A percentile compares a stretch with the other conserved stretches of the same genome.
phyloP scores from a whole-genome alignment of 2,888 invertebrate genomes.

The Seira sanloemensis region DNA sequence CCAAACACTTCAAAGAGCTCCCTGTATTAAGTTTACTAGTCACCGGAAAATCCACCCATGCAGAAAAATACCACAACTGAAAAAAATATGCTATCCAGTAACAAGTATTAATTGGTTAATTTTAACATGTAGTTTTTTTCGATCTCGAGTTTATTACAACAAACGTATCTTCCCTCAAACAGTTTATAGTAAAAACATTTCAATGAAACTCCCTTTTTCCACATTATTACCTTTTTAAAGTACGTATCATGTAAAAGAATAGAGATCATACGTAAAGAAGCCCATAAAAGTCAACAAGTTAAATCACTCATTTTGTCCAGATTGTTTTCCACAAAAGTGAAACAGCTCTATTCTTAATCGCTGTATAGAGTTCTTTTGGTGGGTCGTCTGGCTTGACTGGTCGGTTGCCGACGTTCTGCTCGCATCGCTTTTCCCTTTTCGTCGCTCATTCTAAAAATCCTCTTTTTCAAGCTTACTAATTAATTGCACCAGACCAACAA shows the following conservation, averaged over 20 bases:
- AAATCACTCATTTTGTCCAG: too few species aligned
- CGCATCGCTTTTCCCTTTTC: slow-evolving; percentile 12
- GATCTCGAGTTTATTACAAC: too few species aligned
- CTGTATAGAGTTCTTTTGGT: slow-evolving; percentile 59
- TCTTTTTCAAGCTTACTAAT: slow-evolving; percentile 63
- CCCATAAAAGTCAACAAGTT: too few species aligned
- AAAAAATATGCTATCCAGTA: too few species aligned
- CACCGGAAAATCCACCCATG: background rate
- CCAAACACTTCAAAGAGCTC: slow-evolving; percentile 24
- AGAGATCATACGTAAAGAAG: too few species aligned
- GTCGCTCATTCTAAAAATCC: slow-evolving; percentile 42
- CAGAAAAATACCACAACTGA: background rate
- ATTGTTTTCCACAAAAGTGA: too few species aligned
- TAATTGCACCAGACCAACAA: slow-evolving; percentile 61
- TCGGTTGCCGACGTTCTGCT: slow-evolving; percentile 37
- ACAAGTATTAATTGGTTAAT: too few species aligned
- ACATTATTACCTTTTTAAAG: slow-evolving; percentile 2
- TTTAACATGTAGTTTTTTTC: too few species aligned
- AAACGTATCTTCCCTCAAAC: too few species aligned
- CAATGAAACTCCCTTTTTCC: background rate
- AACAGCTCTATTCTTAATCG: slow-evolving; percentile 42
- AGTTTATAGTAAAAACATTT: background rate
- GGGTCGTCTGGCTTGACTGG: slow-evolving; percentile 59
- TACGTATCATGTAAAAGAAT: slow-evolving; percentile 16
- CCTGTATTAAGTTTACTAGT: slow-evolving; percentile 14